Evolutionary conservation across 1,140 invertebrate species (phyloP), one percentile per base, ranked within the genome.

Genomic region (Propsilocerus akamusi): DNA sequence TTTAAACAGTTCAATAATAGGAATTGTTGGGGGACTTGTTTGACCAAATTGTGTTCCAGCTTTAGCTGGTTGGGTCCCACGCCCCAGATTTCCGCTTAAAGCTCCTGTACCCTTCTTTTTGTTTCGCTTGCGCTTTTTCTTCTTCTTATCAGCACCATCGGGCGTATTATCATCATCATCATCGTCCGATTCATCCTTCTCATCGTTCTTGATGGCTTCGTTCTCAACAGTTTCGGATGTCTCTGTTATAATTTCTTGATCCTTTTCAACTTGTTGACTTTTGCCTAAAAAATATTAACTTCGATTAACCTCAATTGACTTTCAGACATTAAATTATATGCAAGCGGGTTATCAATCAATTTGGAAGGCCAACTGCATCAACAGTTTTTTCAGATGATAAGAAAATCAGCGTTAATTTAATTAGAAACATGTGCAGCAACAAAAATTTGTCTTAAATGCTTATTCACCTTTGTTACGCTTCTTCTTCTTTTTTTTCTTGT

Each of bases 1-100:
- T 5, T 86, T 77, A 60, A 79, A 97, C 4, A 95, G 69, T 50
- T 93, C 82, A 1, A 75, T 70, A 55, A 97, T 84, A 0, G 94
- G 82, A 57, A 96, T 76, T 14, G 81, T 76, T 10, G 93, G 90
- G 14, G 91, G 90, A 66, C 81, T 74, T 10, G 86, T 90, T 67
- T 91, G 86, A 30, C 70, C 66, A 41, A 20, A 41, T 20, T 41
- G 34, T 41, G 70, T 71, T 28, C 59, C 56, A 25, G 62, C 64
- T 26, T 58, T 64, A 30, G 66, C 63, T 25, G 61, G 69, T 60
- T 75, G 61, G 20, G 54, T 55, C 49, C 63, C 63, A 14, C 52
- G 46, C 10, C 56, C 32, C 5, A 58, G 53, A 52, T 58, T 63
- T 8, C 55, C 55, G 49, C 56, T 26, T 34, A n/a, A n/a, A n/a